Evolutionary conservation across 2,113 vertebrate genomes (phyloP), one percentile per base, ranked within the genome.

Genomic region (Craseonycteris thonglongyai): DNA sequence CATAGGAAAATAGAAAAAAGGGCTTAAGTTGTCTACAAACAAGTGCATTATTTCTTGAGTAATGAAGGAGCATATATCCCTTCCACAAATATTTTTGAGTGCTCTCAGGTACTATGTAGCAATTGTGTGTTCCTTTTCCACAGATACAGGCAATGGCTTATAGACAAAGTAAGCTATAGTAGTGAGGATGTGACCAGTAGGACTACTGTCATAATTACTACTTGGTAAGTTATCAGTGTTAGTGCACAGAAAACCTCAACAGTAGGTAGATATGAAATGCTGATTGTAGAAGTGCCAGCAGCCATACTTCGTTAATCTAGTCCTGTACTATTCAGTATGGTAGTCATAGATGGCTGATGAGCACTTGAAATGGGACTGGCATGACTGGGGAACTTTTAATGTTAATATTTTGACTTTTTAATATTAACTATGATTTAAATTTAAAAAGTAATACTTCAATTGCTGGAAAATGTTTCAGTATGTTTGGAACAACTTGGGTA

Each of bases 121-220:
- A 85, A 40, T 89, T 94, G 83, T 91, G 11, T 81, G 61, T 86
- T 83, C 11, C 3, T 56, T 95, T 91, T 93, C 86, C 79, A 81
- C 58, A 79, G 63, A 21, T 38, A 26, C 71, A 79, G 76, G 58
- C n/a, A 45, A 61, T 94, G 80, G n/a, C 58, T 47, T 79, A n/a
- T n/a, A 65, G 49, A 78, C 83, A 83, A 81, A 45, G n/a, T 45
- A 65, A 65, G n/a, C 35, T 61, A 21, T 5, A 22, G 56, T 51
- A 47, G 4, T 35, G 35, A 95, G 42, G 28, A 35, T 79, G 21
- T 89, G 63, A 59, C 81, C 9, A 56, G 11, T 51, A 49, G 75
- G 63, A 21, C 8, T 51, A 1, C 30, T 84, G 65, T 68, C 19
- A 13, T 58, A 61, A 56, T 63, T 61, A 47, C 56, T 89, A 58